A percentile compares a stretch with the other conserved stretches of the same genome.
phyloP scores from a whole-genome alignment of 1,140 invertebrate species.

The Drosophila teissieri region DNA sequence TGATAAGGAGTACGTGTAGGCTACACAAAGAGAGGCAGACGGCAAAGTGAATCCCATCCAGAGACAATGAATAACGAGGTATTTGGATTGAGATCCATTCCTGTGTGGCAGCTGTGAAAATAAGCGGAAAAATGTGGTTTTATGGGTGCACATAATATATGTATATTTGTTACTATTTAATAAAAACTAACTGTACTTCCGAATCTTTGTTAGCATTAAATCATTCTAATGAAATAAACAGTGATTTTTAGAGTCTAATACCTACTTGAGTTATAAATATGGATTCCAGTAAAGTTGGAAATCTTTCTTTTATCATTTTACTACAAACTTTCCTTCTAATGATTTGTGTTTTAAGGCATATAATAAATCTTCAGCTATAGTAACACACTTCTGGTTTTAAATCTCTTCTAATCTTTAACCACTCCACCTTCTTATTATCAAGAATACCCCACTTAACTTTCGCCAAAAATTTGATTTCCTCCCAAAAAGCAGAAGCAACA shows the following conservation, averaged over 20 bases:
- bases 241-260: too few relatives aligned
- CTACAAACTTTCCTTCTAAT: background rate
- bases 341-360: background rate
- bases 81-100: background rate
- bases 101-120: slow-evolving; percentile 12
- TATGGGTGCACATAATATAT: background rate
- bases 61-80: slow-evolving; percentile 19
- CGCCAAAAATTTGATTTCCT: slow-evolving; percentile 8
- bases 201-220: too few relatives aligned
- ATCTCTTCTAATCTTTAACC: background rate
- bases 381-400: background rate
- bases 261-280: background rate
- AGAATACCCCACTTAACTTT: background rate
- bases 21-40: slow-evolving; percentile 3
- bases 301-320: background rate
- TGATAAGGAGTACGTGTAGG: slow-evolving; percentile 48
- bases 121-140: background rate
- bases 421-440: background rate
- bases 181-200: too few relatives aligned
- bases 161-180: too few relatives aligned
- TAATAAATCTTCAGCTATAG: slow-evolving; percentile 9
- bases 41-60: slow-evolving; percentile 18
- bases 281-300: background rate
- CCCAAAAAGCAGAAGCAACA: background rate
- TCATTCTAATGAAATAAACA: too few relatives aligned